phyloP scores from a whole-genome alignment of 2,797 vertebrate species.

The Balearica regulorum region DNA sequence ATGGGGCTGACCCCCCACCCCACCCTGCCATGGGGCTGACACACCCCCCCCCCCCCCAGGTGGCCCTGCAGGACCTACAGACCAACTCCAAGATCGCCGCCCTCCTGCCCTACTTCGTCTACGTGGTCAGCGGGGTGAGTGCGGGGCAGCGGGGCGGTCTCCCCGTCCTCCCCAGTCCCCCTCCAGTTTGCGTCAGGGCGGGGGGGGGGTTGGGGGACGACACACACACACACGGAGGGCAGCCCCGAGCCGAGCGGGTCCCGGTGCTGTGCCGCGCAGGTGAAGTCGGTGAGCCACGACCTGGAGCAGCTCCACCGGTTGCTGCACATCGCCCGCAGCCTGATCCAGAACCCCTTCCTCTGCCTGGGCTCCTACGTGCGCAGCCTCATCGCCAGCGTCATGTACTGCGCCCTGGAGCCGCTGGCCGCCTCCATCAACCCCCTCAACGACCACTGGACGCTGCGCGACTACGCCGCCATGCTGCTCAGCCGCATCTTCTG shows the following conservation, averaged over 20 bases:
- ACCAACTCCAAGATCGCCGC: conserved; percentile 93
- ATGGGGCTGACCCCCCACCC: background rate
- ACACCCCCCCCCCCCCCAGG: conserved; percentile 60
- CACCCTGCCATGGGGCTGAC: too few species aligned
- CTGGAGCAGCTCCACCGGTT: conserved; percentile 89
- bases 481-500: conserved; percentile 92
- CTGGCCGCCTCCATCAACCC: conserved; percentile 95
- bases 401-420: conserved; percentile 94
- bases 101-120: conserved; percentile 93
- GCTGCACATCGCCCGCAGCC: conserved; percentile 88
- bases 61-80: conserved; percentile 90
- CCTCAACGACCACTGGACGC: conserved; percentile 94
- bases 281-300: conserved; percentile 93
- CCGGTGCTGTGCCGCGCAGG: conserved; percentile 43
- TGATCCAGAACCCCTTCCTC: conserved; percentile 89
- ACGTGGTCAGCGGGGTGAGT: conserved; percentile 90
- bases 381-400: conserved; percentile 88
- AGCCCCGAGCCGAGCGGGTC: too few species aligned
- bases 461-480: conserved; percentile 88
- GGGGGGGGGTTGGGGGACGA: too few species aligned
- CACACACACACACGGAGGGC: too few species aligned
- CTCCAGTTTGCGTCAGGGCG: too few species aligned
- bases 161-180: too few species aligned
- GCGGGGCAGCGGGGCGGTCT: too few species aligned
- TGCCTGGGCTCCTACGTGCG: conserved; percentile 90